phyloP scores from a whole-genome alignment of 2,888 invertebrate genomes.

The Drosophila kuntzei region DNA sequence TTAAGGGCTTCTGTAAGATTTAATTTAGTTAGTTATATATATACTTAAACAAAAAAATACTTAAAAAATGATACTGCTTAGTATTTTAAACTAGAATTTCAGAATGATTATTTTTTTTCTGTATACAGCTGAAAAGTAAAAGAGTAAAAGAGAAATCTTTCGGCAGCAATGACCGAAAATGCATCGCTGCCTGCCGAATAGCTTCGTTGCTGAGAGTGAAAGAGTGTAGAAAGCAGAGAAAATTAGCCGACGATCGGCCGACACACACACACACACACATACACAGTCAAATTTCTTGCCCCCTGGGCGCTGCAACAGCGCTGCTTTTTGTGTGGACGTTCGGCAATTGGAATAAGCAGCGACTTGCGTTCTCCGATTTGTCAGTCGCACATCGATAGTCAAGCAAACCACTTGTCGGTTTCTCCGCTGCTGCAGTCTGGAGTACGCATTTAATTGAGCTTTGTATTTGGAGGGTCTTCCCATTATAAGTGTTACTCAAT shows the following conservation, averaged over 20 bases:
- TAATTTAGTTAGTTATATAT: no score
- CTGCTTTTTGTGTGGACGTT: conserved; percentile 2
- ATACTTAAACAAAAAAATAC: no score
- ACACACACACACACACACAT: background rate
- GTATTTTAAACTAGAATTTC: no score
- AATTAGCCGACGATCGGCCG: background rate
- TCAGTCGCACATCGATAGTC: conserved; percentile 60
- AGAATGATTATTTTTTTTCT: no score
- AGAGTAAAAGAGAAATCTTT: background rate
- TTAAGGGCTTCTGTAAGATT: no score
- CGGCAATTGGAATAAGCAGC: background rate
- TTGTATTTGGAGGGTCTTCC: conserved; percentile 3
- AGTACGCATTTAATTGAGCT: conserved; percentile 37
- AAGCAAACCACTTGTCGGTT: conserved; percentile 36
- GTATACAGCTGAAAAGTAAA: background rate
- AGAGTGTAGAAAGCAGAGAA: conserved; percentile 10
- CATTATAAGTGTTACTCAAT: conserved; percentile 8
- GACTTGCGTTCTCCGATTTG: conserved; percentile 23
- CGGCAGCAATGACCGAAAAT: background rate
- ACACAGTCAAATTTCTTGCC: background rate
- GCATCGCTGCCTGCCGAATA: background rate
- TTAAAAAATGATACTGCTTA: no score
- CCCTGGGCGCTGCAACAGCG: conserved; percentile 5
- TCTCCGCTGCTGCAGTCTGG: background rate
- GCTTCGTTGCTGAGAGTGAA: background rate